Evolutionary conservation across 2,888 invertebrate genomes (phyloP).

Genomic region (Branchipolynoe longqiensis): DNA sequence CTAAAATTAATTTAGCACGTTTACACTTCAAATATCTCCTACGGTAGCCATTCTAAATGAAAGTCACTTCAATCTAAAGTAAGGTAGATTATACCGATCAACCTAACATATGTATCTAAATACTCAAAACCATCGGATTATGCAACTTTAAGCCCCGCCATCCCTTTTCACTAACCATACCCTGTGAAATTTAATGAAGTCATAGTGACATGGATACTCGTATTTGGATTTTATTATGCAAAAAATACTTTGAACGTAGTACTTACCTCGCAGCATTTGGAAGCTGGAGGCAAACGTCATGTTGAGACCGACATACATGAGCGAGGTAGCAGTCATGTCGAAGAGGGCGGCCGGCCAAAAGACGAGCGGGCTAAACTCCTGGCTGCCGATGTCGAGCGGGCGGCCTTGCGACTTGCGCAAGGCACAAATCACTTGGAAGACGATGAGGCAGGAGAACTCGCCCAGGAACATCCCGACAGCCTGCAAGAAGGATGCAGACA

Average conservation of each 20-base stretch:
- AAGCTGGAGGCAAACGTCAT: conserved; percentile 96
- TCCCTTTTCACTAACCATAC: too few species aligned
- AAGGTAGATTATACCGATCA: too few species aligned
- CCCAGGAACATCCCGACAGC: conserved; percentile 96
- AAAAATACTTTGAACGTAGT: background rate
- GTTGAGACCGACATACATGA: conserved; percentile 94
- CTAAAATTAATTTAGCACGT: too few species aligned
- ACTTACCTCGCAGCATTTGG: conserved; percentile 94
- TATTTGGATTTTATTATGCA: too few species aligned
- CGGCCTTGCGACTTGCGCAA: conserved; percentile 82
- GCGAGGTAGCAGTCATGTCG: conserved; percentile 93
- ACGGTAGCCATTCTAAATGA: too few species aligned
- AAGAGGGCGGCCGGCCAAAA: conserved; percentile 93
- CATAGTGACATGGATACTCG: too few species aligned
- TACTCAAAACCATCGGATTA: too few species aligned
- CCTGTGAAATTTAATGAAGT: too few species aligned
- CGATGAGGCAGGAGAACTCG: conserved; percentile 92
- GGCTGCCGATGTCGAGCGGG: conserved; percentile 66
- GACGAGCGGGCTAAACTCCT: conserved; percentile 89
- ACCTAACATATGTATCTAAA: too few species aligned
- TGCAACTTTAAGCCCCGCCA: too few species aligned
- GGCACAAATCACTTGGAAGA: conserved; percentile 87
- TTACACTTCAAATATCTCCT: too few species aligned
- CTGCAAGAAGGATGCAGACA: conserved; percentile 76
- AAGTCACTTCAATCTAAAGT: too few species aligned